phyloP scores from a whole-genome alignment of 2,797 vertebrate genomes.

The Sebastes diaconus region DNA sequence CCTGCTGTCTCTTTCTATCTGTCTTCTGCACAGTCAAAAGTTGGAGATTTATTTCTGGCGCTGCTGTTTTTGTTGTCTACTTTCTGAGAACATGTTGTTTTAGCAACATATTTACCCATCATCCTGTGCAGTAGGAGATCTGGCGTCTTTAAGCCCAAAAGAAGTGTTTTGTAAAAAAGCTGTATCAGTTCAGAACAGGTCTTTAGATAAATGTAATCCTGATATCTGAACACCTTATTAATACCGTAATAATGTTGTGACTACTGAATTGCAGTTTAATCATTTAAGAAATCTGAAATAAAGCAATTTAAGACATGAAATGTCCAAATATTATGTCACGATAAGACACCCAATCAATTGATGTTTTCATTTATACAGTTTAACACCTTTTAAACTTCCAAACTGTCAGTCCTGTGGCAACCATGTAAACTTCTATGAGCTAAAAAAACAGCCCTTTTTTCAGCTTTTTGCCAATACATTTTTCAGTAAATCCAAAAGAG shows the following conservation, averaged over 20 bases:
- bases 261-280: not conserved
- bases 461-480: not conserved
- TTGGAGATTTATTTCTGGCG: conserved; percentile 38
- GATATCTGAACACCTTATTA: not conserved
- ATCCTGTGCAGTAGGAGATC: not conserved
- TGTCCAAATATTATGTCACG: not conserved
- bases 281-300: not conserved
- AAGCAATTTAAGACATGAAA: not conserved
- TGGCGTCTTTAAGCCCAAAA: not conserved
- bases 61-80: conserved; percentile 15
- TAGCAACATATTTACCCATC: not conserved
- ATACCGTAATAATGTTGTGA: not conserved
- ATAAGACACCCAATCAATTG: not conserved
- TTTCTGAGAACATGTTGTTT: conserved; percentile 19
- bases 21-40: conserved; percentile 34
- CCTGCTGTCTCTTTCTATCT: conserved; percentile 41
- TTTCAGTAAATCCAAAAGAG: not conserved
- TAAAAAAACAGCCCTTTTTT: not conserved
- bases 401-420: not conserved
- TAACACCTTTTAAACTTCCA: not conserved
- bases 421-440: too few species aligned
- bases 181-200: not conserved
- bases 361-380: not conserved
- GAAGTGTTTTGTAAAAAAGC: not conserved
- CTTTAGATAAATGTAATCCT: not conserved